These are phyloP conservation scores for Myotis pilosus DNA, from an alignment of 2,797 vertebrate genomes.

Conservation along the genomic window DNA sequence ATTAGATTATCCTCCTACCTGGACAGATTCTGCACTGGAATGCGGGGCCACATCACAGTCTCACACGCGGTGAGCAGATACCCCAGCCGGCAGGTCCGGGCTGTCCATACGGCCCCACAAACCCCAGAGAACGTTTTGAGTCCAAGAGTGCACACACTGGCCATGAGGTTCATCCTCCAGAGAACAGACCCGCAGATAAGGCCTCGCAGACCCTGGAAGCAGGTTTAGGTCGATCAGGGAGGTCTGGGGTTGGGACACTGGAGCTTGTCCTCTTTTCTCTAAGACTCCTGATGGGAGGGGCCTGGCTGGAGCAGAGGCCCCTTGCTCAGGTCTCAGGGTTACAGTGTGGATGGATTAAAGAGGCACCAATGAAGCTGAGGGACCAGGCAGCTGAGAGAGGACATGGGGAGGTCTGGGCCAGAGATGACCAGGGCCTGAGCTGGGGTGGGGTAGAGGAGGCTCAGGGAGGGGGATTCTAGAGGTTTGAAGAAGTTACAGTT, in stretches of 20 bases:
- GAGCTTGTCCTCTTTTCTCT: not conserved
- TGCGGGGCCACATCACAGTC: not conserved
- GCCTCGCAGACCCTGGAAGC: fast-evolving
- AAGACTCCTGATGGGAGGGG: no score
- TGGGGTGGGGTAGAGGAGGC: no score
- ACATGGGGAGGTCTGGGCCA: fast-evolving
- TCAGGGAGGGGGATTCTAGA: fast-evolving
- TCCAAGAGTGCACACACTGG: fast-evolving
- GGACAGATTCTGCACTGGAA: not conserved
- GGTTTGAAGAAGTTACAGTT: no score
- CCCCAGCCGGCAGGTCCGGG: not conserved
- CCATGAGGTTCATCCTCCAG: fast-evolving
- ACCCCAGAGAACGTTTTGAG: not conserved
- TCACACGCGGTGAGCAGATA: fast-evolving
- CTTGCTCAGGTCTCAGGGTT: not conserved
- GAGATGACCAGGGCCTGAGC: not conserved
- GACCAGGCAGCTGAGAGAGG: no score
- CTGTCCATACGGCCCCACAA: not conserved
- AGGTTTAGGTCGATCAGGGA: not conserved
- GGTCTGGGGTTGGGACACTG: fast-evolving
- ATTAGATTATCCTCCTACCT: not conserved
- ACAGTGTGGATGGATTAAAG: not conserved
- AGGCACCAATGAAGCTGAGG: not conserved
- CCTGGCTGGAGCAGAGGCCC: no score
- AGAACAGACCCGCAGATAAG: not conserved